Evolutionary conservation across 2,888 invertebrate genomes (phyloP), one percentile per base, ranked within the genome.

Genomic region (Didymodactylos carnosus): DNA sequence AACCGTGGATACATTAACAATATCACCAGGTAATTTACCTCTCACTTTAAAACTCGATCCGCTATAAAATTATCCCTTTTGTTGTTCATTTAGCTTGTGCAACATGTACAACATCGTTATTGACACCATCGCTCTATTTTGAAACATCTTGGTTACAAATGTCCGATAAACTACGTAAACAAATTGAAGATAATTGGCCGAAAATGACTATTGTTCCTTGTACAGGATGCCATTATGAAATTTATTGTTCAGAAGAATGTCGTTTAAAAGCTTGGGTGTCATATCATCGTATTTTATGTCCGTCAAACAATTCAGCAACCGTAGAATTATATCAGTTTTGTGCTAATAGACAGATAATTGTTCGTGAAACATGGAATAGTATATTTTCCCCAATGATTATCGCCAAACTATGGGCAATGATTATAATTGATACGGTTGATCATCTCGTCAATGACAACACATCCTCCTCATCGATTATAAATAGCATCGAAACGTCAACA

Each of bases 271-370:
- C 78, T 2, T 80, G 80, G 80, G 70, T 76, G 6, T 73, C 62
- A 16, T 78, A 80, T 73, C 80, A 80, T 72, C 75, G 78, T 51
- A 70, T 80, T 29, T 75, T 80, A 29, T 80, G 80, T 71, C 78
- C 77, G 5, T 72, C 76, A 5, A 72, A 74, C 2, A 80, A 80
- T 70, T 75, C 77, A 25, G 73, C 72, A 0, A 75, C 77, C 7
- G 70, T 75, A 27, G 77, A 77, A 72, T 75, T 80, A 23, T 77
- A 78, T 75, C 75, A 78, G 19, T 72, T 79, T 23, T 79, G 79
- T 72, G 76, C 70, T 27, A 71, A 70, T 41, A n/a, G 39, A 46
- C 53, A 72, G 23, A 39, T 41, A 6, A 35, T 39, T 29, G 46
- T 39, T 19, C 74, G 77, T 10, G 78, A 78, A 2, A 76, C 77